Base-by-base conservation (phyloP, 2,888 invertebrate species). In the Diplazon laetatorius region DNA sequence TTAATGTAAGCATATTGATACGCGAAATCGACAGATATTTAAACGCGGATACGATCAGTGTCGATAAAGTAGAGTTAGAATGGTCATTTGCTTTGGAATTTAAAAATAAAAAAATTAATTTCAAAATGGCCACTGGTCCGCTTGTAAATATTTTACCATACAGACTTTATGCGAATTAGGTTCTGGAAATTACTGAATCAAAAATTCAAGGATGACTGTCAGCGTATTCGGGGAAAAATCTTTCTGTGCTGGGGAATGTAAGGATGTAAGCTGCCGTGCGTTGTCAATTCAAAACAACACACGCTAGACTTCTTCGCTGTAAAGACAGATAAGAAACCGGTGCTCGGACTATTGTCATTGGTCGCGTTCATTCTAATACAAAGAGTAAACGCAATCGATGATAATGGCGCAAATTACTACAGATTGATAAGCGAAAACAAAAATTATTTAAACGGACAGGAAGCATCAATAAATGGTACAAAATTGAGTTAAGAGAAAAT, bases 391-490 rank as follows among this genome's bases (percentile, higher is more conserved):
- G 20, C 63, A 22, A 48, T 62, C 16, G 72, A 37, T 46, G 5
- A 5, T 18, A 39, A 72, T 20, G 39, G 39, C 9, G 46, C 52
- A 9, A 37, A 55, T 30, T 39, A 62, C 35, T n/a, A n/a, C n/a
- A 10, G 30, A 30, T 30, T 72, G 12, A 39, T 50, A n/a, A 30
- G 71, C 42, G 55, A 78, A 14, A 80, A 80, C 60, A 46, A 44
- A 52, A 82, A 59, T 63, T 83, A 5, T 84, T 84, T 75, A 16
- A 37, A 14, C 80, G 81, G 22, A 62, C 76, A 59, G 84, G 84
- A 3, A 66, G 77, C 42, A 65, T 84, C n/a, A 68, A 68, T 12
- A 62, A 69, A 25, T 20, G 44, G 18, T 72, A 72, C 18, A 50
- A 60, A 25, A 72, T 72, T 6, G 63, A 72, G 25, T 37, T 72